These are phyloP conservation scores for Orientallactaga bullata DNA, from an alignment of 2,113 vertebrate genomes.

Conservation along the genomic window DNA sequence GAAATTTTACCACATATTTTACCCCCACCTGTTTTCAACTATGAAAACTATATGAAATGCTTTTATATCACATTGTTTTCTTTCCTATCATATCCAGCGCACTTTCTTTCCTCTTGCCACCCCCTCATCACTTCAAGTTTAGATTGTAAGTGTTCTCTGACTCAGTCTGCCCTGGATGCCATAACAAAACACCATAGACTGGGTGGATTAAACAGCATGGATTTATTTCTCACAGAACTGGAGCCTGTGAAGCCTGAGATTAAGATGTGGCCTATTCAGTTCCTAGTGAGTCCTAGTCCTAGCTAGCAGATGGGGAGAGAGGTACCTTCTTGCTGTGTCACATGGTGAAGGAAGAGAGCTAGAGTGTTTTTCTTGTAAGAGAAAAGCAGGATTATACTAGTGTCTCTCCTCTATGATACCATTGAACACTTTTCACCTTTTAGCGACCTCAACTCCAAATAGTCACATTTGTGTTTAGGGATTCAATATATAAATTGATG, in stretches of 20 bases:
- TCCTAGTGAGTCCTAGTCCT: not conserved
- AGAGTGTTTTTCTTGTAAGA: not conserved
- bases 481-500: not conserved
- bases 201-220: not conserved
- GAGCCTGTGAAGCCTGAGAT: not conserved
- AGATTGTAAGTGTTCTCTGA: not conserved
- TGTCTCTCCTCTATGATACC: not conserved
- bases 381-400: not conserved
- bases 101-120: not conserved
- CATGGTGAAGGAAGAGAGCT: not conserved
- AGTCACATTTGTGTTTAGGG: not conserved
- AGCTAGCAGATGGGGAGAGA: not conserved
- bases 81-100: not conserved
- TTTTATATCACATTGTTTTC: not conserved
- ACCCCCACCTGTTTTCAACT: not conserved
- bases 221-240: not conserved
- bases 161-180: not conserved
- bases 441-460: not conserved
- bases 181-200: not conserved
- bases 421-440: not conserved
- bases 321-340: not conserved
- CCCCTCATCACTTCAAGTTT: not conserved
- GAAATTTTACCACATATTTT: not conserved
- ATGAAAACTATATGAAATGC: not conserved
- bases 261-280: not conserved